A percentile compares a stretch with the other conserved stretches of the same genome.
These are phyloP conservation scores for Megastigmus dorsalis DNA, from an alignment of 2,888 invertebrate genomes.

Conservation along the genomic window DNA sequence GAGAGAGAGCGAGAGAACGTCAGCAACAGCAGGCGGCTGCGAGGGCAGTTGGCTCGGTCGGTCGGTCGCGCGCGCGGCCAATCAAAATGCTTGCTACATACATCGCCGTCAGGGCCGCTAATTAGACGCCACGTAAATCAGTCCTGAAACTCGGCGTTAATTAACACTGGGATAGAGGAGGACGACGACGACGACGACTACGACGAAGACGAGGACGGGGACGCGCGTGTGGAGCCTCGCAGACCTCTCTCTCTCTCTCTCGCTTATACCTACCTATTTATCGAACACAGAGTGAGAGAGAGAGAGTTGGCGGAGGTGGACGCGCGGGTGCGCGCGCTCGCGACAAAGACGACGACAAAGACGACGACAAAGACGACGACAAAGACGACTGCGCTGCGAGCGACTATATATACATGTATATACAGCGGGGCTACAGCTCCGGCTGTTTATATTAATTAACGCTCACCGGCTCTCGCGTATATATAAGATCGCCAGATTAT, in stretches of 20 bases:
- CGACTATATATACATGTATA: background rate
- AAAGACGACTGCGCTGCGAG: background rate
- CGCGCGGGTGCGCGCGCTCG: background rate
- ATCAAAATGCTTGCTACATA: conserved; percentile 74
- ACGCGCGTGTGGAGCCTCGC: conserved; percentile 22
- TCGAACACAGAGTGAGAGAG: no score
- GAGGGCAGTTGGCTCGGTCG: conserved; percentile 49
- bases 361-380: conserved; percentile 14
- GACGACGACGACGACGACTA: no score
- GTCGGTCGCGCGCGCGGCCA: conserved; percentile 68
- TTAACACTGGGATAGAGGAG: conserved; percentile 73
- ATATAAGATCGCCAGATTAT: no score
- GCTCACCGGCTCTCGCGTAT: no score
- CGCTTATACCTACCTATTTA: conserved; percentile 50
- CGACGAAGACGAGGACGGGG: no score
- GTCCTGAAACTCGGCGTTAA: conserved; percentile 74
- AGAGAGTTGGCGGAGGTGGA: background rate
- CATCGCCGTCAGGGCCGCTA: conserved; percentile 73
- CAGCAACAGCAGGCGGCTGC: conserved; percentile 24
- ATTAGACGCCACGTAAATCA: conserved; percentile 75
- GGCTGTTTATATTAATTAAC: conserved; percentile 50
- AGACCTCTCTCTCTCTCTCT: no score
- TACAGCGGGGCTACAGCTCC: background rate
- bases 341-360: conserved; percentile 16
- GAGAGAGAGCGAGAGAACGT: conserved; percentile 12